Evolutionary conservation across 1,140 invertebrate genomes (phyloP), one percentile per base, ranked within the genome.

Genomic region (Anoplolepis gracilipes): DNA sequence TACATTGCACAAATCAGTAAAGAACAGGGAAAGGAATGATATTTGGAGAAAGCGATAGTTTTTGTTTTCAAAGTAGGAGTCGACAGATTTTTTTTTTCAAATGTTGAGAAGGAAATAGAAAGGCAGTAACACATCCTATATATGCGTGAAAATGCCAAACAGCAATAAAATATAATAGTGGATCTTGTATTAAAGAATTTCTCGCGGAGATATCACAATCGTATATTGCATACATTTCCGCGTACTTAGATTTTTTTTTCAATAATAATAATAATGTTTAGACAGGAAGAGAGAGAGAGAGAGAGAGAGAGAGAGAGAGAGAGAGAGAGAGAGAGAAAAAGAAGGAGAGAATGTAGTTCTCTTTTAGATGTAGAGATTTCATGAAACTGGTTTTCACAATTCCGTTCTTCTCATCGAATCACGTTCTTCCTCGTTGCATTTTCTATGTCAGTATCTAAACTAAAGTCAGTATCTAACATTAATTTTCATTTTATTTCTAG

Each of bases 361-460:
- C 42, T 46, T 49, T 49, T 49, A 46, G 7, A 13, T 16, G 42
- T 87, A 85, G 25, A 85, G 46, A 72, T 78, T 77, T 87, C 69
- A 69, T 42, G 55, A 78, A 61, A 72, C 19, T 25, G 22, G 8
- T 73, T 85, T 75, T 86, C 33, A 22, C 73, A 78, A 57, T 73
- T 87, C 67, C 33, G 46, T 55, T 55, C 46, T 77, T 70, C 33
- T 77, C 28, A 39, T 86, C 53, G 33, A 86, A 91, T 91, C 90
- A 75, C 65, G 90, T 91, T 91, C 90, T 91, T 91, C 90, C 90
- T 84, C 84, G 57, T 84, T 69, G 62, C 79, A 90, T 64, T 86
- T 81, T 79, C 11, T 87, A 84, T 77, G 57, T 78, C 55, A 57
- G 53, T 81, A 49, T 49, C 46, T 11, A 64, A 62, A 75, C n/a